A percentile compares a stretch with the other conserved stretches of the same genome.
Evolutionary conservation across 2,113 vertebrate genomes (phyloP).

Genomic region (Dasyprocta punctata): DNA sequence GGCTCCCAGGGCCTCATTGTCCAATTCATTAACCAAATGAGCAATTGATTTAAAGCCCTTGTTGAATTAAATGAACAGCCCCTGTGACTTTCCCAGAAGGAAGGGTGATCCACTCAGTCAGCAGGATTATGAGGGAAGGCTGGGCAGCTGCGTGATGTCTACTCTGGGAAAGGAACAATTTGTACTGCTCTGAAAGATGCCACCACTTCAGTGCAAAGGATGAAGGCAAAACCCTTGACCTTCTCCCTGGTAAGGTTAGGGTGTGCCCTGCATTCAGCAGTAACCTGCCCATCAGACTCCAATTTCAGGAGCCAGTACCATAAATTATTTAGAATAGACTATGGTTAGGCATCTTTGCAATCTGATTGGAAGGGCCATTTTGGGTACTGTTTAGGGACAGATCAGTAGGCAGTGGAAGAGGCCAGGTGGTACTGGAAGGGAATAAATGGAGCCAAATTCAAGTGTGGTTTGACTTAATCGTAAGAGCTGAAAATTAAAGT

Average conservation of each 20-base stretch:
- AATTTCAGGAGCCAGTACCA: slow-evolving; percentile 18
- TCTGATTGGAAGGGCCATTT: slow-evolving; percentile 33
- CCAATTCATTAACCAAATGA: slow-evolving; percentile 17
- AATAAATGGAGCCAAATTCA: not conserved
- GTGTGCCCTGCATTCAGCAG: not conserved
- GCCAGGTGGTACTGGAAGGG: not conserved
- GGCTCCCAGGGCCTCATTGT: not conserved
- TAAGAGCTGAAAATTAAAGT: not conserved
- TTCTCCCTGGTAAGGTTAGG: not conserved
- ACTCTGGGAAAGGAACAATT: not conserved
- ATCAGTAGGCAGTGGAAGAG: not conserved
- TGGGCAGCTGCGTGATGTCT: not conserved
- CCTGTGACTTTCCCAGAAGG: slow-evolving; percentile 22
- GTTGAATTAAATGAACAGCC: not conserved
- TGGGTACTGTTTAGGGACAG: not conserved
- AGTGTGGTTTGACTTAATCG: not conserved
- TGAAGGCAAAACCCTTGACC: not conserved
- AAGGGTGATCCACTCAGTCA: not conserved
- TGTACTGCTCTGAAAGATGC: slow-evolving; percentile 17
- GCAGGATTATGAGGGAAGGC: not conserved
- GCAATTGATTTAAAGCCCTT: not conserved
- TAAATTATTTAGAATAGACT: slow-evolving; percentile 43
- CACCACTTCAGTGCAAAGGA: not conserved
- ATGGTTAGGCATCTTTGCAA: not conserved
- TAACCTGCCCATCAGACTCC: slow-evolving; percentile 20